Evolutionary conservation across 2,113 vertebrate genomes (phyloP), one percentile per base, ranked within the genome.

Genomic region (Ariopsis seemanni): DNA sequence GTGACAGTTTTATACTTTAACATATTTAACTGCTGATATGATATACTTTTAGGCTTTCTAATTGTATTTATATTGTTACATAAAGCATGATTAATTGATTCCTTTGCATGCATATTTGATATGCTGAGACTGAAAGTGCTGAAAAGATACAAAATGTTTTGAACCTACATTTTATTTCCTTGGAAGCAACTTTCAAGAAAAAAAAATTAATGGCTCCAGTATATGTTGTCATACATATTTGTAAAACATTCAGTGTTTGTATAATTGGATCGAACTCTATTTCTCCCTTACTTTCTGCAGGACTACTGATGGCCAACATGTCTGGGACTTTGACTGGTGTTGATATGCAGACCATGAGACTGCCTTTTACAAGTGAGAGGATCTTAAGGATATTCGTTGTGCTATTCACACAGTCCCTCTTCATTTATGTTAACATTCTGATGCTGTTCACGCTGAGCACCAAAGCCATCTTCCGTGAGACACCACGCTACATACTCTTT

Each of bases 401-500:
- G 2, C 5, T 77, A 27, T 72, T 52, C 17, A 85, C 69, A 18
- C 67, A 75, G 6, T 20, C 75, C 11, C 42, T 88, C 42, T 90
- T 90, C 58, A 86, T 90, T 71, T 88, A 88, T 67, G 69, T 88
- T 53, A 90, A 90, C 57, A 27, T 58, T 17, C 10, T 86, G 52
- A 90, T 90, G 87, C 65, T 90, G 65, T 78, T 88, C 1, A 80
- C 79, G 6, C 67, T 90, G 10, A 30, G 82, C 27, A 86, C 81
- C 53, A 90, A 90, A 9, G n/a, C 62, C 63, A 57, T 52, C 34
- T 90, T 90, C 42, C 20, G 88, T 42, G 57, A 89, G 65, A 85
- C 85, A n/a, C 48, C 89, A 15, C 89, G 89, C 62, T 90, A 90
- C 88, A 90, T 90, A 5, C 82, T 90, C 12, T 90, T 90, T 75